phyloP scores from a whole-genome alignment of 2,113 vertebrate species.

The Leuciscus idus region DNA sequence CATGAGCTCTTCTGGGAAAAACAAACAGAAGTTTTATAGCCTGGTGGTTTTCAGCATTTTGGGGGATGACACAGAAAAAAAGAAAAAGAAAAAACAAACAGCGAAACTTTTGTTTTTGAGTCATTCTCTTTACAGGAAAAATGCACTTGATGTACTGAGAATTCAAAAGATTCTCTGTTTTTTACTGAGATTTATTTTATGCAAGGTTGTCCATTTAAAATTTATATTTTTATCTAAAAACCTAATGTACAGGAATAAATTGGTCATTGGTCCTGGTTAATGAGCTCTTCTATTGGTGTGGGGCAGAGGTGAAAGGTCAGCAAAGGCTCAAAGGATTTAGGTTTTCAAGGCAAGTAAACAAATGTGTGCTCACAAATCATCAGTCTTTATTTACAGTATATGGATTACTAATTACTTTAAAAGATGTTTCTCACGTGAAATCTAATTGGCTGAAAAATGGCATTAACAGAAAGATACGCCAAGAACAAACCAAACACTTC shows the following conservation, averaged over 20 bases:
- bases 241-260: background rate
- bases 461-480: background rate
- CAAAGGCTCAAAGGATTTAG: background rate
- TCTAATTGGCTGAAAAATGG: background rate
- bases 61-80: background rate
- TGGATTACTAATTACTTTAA: background rate
- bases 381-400: background rate
- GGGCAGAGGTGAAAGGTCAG: background rate
- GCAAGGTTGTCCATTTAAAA: background rate
- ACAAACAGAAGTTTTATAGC: background rate
- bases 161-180: background rate
- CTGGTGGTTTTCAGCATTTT: background rate
- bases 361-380: background rate
- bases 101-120: background rate
- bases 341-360: slow-evolving; percentile 1
- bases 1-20: slow-evolving; percentile 32
- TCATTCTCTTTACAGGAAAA: background rate
- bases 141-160: background rate
- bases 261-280: background rate
- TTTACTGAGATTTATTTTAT: background rate
- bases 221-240: background rate
- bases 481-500: background rate
- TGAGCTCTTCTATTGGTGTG: background rate
- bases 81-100: background rate
- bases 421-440: background rate